Percentiles rank a stretch among this genome's conserved stretches.
These are phyloP conservation scores for Cyanoderma ruficeps DNA, from an alignment of 2,113 vertebrate genomes.

Conservation along the genomic window DNA sequence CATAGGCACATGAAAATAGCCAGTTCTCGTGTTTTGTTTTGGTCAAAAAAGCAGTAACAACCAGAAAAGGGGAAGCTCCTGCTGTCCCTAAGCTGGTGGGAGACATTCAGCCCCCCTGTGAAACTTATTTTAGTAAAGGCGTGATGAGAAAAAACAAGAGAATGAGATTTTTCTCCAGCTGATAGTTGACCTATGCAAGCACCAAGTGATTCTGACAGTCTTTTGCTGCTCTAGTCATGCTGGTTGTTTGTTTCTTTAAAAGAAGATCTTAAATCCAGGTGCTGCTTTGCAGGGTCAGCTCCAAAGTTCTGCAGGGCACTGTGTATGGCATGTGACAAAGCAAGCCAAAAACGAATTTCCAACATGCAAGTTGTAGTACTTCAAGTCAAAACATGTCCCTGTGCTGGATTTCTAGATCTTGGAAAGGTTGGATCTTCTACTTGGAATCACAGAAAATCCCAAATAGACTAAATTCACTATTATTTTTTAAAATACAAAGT, in stretches of 20 bases:
- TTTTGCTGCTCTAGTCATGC: neutral
- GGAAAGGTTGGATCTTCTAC: neutral
- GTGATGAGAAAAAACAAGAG: neutral
- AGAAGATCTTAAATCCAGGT: neutral
- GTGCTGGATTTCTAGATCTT: neutral
- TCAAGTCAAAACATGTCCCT: neutral
- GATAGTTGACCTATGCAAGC: neutral
- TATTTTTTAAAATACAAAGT: neutral
- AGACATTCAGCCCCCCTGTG: neutral
- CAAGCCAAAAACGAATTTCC: neutral
- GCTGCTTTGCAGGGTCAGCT: neutral
- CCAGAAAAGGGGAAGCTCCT: neutral
- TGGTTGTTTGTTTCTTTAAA: neutral
- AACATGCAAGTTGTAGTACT: neutral
- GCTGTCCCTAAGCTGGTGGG: neutral
- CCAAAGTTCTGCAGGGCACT: neutral
- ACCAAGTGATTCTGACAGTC: neutral
- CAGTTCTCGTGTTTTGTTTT: neutral
- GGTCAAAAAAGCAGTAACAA: neutral
- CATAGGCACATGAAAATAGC: fast-evolving
- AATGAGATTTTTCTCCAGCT: neutral
- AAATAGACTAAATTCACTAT: neutral
- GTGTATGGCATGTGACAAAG: neutral
- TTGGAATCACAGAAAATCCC: neutral
- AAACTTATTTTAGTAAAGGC: neutral